Conservation (phyloP, 1,140 invertebrate genomes). For the Pseudomyrmex concolor region DNA sequence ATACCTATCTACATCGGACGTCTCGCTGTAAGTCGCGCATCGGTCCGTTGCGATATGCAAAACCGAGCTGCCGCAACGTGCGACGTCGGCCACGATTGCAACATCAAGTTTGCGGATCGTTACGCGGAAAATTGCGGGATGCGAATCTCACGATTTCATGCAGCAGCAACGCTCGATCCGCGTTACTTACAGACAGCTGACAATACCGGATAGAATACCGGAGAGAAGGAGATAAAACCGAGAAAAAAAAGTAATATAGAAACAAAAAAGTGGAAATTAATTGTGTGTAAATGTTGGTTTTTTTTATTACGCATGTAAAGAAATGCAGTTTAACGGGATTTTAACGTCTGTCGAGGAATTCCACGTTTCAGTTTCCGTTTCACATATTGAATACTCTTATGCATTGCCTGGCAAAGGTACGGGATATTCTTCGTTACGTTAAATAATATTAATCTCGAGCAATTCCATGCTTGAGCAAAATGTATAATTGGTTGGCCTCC, state of each 20-base stretch:
- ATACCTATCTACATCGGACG: background rate
- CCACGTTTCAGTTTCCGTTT: constrained; percentile 41
- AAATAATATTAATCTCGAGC: constrained; percentile 47
- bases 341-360: constrained; percentile 36
- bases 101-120: constrained; percentile 29
- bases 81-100: constrained; percentile 9
- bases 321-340: constrained; percentile 4
- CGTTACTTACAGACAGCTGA: background rate
- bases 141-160: background rate
- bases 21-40: background rate
- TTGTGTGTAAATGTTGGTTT: background rate
- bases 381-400: constrained; percentile 26
- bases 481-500: constrained; percentile 25
- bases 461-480: constrained; percentile 34
- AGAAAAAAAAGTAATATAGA: too few species aligned
- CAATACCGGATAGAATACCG: background rate
- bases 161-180: background rate
- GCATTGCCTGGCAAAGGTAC: background rate
- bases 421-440: background rate
- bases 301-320: background rate
- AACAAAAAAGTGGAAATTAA: too few species aligned
- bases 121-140: background rate
- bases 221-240: too few species aligned
- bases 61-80: background rate
- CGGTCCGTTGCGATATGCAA: constrained; percentile 30